Evolutionary conservation across 1,140 invertebrate species (phyloP).

Genomic region (Magallana gigas): DNA sequence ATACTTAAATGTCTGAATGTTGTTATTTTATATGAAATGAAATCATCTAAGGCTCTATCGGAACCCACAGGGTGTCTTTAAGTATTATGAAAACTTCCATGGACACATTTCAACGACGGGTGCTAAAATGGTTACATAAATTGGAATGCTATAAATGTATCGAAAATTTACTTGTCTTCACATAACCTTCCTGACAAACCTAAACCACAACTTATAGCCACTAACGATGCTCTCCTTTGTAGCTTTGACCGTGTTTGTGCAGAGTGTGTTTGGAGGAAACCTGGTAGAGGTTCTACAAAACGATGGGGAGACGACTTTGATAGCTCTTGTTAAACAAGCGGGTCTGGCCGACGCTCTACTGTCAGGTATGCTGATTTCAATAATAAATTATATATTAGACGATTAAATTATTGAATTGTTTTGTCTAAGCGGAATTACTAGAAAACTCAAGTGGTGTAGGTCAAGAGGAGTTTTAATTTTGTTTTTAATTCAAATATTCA

Average conservation of each 20-base stretch:
- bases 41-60: too few relatives aligned
- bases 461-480: too few relatives aligned
- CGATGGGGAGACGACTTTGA: slow-evolving; percentile 45
- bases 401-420: too few relatives aligned
- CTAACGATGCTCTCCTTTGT: not conserved
- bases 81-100: too few relatives aligned
- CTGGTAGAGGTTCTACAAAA: slow-evolving; percentile 50
- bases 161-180: not conserved
- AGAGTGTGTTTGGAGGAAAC: slow-evolving; percentile 39
- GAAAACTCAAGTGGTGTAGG: too few relatives aligned
- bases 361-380: not conserved
- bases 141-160: not conserved
- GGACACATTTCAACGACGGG: not conserved
- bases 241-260: not conserved
- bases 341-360: slow-evolving; percentile 44
- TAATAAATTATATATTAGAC: too few relatives aligned
- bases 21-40: too few relatives aligned
- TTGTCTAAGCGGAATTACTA: too few relatives aligned
- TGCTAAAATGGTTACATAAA: not conserved
- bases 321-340: slow-evolving; percentile 44
- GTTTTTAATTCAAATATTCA: too few relatives aligned
- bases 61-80: too few relatives aligned
- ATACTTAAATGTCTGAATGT: too few relatives aligned
- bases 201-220: not conserved
- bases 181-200: not conserved